These are phyloP conservation scores for Mylabris sibirica DNA, from an alignment of 2,888 invertebrate species.

Conservation along the genomic window DNA sequence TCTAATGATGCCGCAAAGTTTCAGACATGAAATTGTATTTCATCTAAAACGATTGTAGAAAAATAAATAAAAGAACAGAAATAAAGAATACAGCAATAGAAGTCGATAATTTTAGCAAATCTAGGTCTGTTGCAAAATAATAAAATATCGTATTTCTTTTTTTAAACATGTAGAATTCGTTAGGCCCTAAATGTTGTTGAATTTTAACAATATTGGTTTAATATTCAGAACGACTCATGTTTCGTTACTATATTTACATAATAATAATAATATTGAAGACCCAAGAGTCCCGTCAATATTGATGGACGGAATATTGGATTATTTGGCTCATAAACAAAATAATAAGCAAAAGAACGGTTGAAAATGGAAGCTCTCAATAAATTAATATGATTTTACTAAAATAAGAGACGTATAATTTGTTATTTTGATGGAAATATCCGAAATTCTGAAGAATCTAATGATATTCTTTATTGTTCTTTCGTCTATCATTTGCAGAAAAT, in stretches of 20 bases:
- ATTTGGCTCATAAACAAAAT: not conserved
- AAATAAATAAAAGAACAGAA: not conserved
- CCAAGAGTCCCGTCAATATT: not conserved
- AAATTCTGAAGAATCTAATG: no score
- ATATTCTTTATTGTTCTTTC: not conserved
- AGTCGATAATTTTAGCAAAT: no score
- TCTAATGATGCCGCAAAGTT: not conserved
- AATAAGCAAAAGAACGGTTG: not conserved
- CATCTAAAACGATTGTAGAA: not conserved
- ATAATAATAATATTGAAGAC: not conserved
- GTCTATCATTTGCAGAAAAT: not conserved
- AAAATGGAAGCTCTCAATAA: not conserved
- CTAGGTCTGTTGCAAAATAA: not conserved
- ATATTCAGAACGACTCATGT: not conserved
- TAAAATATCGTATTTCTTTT: not conserved
- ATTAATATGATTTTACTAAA: not conserved
- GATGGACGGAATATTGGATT: not conserved
- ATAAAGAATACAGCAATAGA: not conserved
- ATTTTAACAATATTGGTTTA: not conserved
- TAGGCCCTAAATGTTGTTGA: not conserved
- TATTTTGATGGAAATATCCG: not conserved
- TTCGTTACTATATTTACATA: not conserved
- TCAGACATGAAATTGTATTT: not conserved
- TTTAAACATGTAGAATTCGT: not conserved
- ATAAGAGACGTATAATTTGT: not conserved